Evolutionary conservation across 2,888 invertebrate genomes (phyloP).

Genomic region (Cataglyphis albicans): DNA sequence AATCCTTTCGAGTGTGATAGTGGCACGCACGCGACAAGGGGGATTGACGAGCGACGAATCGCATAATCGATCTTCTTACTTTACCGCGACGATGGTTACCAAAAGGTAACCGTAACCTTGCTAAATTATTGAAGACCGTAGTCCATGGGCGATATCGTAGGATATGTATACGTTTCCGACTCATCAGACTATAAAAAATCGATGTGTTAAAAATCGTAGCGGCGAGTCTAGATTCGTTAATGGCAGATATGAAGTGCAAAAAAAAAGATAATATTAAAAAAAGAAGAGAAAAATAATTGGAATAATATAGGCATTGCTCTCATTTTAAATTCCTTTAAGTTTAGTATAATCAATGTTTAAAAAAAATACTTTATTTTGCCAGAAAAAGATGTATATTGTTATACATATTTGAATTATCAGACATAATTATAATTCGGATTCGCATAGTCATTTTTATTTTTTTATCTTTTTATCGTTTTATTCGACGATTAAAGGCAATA

Average conservation of each 20-base stretch:
- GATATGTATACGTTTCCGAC: slow-evolving; percentile 53
- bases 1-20: slow-evolving; percentile 22
- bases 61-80: slow-evolving; percentile 63
- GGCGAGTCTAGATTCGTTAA: slow-evolving; percentile 53
- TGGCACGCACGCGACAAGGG: slow-evolving; percentile 36
- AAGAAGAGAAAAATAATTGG: not conserved
- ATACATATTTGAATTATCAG: too few species aligned
- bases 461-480: not conserved
- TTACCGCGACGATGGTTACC: slow-evolving; percentile 41
- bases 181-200: slow-evolving; percentile 49
- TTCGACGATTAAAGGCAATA: not conserved
- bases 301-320: not conserved
- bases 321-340: not conserved
- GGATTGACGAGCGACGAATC: slow-evolving; percentile 44
- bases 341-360: not conserved
- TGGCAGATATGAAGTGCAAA: too few species aligned
- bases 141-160: slow-evolving; percentile 12
- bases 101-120: slow-evolving; percentile 65
- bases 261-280: not conserved
- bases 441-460: not conserved
- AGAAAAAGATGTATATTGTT: too few species aligned
- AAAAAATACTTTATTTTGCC: not conserved
- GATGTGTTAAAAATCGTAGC: slow-evolving; percentile 60
- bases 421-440: not conserved
- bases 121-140: slow-evolving; percentile 69